phyloP scores from a whole-genome alignment of 1,140 invertebrate genomes.

The Dinoponera quadriceps region DNA sequence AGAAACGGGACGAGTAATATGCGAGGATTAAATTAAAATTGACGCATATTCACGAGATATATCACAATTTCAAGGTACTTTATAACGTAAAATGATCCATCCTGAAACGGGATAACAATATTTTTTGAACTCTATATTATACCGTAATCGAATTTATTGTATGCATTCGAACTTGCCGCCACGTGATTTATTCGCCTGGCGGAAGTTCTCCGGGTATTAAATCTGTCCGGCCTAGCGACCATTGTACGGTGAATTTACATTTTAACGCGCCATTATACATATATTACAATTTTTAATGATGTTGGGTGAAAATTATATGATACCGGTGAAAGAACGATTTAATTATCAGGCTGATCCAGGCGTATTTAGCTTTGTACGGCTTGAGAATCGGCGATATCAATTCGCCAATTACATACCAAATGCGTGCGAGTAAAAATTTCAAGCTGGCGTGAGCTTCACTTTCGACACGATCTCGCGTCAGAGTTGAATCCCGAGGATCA shows the following conservation, averaged over 20 bases:
- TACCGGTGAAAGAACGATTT: slow-evolving; percentile 27
- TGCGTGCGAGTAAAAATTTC: background rate
- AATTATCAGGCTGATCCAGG: slow-evolving; percentile 31
- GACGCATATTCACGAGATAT: slow-evolving; percentile 26
- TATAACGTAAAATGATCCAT: slow-evolving; percentile 41
- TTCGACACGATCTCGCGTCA: background rate
- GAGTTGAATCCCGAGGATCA: background rate
- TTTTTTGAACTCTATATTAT: slow-evolving; percentile 43
- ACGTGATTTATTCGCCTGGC: slow-evolving; percentile 48
- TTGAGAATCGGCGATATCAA: slow-evolving; percentile 14
- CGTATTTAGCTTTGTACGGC: slow-evolving; percentile 17
- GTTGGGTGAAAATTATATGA: slow-evolving; percentile 30
- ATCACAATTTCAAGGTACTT: slow-evolving; percentile 13
- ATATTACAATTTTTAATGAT: slow-evolving; percentile 55
- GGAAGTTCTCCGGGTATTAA: slow-evolving; percentile 58
- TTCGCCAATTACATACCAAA: background rate
- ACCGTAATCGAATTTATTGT: slow-evolving; percentile 51
- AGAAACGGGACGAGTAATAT: background rate
- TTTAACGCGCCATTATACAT: slow-evolving; percentile 56
- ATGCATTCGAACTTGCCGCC: slow-evolving; percentile 41
- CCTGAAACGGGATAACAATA: slow-evolving; percentile 23
- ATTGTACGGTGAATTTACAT: slow-evolving; percentile 57
- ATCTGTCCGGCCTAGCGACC: slow-evolving; percentile 39
- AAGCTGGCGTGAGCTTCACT: background rate
- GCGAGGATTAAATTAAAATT: slow-evolving; percentile 19